These are phyloP conservation scores for Hoplostethus mediterraneus DNA, from an alignment of 2,797 vertebrate species.

Conservation along the genomic window DNA sequence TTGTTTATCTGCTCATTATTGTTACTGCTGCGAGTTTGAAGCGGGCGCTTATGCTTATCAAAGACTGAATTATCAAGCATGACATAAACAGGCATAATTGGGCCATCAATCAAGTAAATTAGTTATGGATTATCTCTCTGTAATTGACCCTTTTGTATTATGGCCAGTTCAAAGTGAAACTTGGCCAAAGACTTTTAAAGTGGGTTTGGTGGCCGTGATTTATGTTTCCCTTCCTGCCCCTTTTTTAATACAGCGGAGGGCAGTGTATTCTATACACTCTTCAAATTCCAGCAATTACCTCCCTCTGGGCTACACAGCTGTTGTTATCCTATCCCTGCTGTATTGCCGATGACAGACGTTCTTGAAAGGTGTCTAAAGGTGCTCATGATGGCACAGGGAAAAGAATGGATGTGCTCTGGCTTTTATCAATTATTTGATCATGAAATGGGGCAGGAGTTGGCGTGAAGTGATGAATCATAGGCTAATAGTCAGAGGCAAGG, in stretches of 20 bases:
- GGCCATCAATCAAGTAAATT: slow-evolving; percentile 83
- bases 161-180: slow-evolving; percentile 72
- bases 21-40: slow-evolving; percentile 55
- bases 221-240: slow-evolving; percentile 47
- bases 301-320: slow-evolving; percentile 29
- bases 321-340: slow-evolving; percentile 37
- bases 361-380: slow-evolving; percentile 42
- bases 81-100: slow-evolving; percentile 83
- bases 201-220: slow-evolving; percentile 41
- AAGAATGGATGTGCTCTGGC: slow-evolving; percentile 6
- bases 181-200: slow-evolving; percentile 61
- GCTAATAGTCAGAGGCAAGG: slow-evolving; percentile 55
- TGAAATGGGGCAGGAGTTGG: slow-evolving; percentile 32
- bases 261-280: slow-evolving; percentile 45
- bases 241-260: slow-evolving; percentile 35
- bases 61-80: slow-evolving; percentile 79
- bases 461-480: slow-evolving; percentile 55
- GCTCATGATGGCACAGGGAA: slow-evolving; percentile 21
- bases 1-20: slow-evolving; percentile 65
- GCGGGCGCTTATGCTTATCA: slow-evolving; percentile 77
- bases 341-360: slow-evolving; percentile 28
- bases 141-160: slow-evolving; percentile 80
- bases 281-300: slow-evolving; percentile 47
- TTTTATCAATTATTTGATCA: slow-evolving; percentile 38
- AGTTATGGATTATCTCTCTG: slow-evolving; percentile 82